A percentile compares a stretch with the other conserved stretches of the same genome.
These are phyloP conservation scores for Caenorhabditis sulstoni DNA, from an alignment of 2,888 invertebrate species.

Conservation along the genomic window DNA sequence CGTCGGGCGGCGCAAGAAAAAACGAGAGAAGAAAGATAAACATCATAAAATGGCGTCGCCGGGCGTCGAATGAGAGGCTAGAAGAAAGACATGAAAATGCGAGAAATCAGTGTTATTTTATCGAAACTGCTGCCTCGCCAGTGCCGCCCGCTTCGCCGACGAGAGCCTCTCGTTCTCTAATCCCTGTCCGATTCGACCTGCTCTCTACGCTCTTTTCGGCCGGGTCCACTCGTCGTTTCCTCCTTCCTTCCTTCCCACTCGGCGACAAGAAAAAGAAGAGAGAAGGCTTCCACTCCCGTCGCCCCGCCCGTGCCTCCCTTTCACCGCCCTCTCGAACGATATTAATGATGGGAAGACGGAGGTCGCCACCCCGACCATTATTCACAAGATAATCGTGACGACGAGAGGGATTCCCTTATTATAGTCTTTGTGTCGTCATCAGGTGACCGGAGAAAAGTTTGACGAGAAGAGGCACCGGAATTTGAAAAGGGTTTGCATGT, in stretches of 20 bases:
- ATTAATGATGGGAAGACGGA: conserved; percentile 43
- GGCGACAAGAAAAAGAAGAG: conserved; percentile 43
- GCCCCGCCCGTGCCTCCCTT: conserved; percentile 38
- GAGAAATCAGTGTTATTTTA: conserved; percentile 56
- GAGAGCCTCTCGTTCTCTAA: conserved; percentile 51
- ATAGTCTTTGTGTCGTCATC: conserved; percentile 43
- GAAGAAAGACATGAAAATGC: conserved; percentile 39
- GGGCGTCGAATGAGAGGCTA: conserved; percentile 18
- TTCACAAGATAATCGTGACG: conserved; percentile 27
- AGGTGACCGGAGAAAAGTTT: conserved; percentile 38
- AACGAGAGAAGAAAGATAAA: conserved; percentile 34
- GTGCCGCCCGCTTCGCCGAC: too few relatives aligned
- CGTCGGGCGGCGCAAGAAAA: conserved; percentile 25
- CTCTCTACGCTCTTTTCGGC: conserved; percentile 45
- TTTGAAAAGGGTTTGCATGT: conserved; percentile 48
- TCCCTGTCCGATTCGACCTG: conserved; percentile 53
- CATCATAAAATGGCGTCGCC: conserved; percentile 54
- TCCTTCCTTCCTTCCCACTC: conserved; percentile 27
- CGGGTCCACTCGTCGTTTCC: conserved; percentile 52
- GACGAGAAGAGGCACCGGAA: conserved; percentile 11
- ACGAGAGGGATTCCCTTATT: conserved; percentile 35
- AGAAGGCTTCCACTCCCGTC: conserved; percentile 52
- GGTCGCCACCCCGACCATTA: conserved; percentile 25
- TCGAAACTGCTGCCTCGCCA: conserved; percentile 26
- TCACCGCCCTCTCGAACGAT: conserved; percentile 38